Evolutionary conservation across 2,797 vertebrate species (phyloP).

Genomic region (Odontamblyopus rebecca): DNA sequence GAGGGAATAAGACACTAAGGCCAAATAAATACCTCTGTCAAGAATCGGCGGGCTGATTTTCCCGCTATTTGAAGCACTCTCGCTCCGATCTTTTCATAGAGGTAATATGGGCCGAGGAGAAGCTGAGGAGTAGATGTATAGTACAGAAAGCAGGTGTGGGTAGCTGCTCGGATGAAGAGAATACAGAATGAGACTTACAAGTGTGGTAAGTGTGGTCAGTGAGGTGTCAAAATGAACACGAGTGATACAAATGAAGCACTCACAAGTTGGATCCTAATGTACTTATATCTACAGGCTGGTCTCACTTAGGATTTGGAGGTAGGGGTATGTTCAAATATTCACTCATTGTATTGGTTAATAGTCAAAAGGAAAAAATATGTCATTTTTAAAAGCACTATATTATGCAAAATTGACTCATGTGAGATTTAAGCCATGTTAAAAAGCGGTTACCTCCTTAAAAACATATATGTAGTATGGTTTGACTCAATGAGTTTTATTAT

Average conservation of each 20-base stretch:
- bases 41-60: constrained; percentile 31
- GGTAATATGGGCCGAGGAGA: constrained; percentile 44
- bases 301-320: background rate
- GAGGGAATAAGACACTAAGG: constrained; percentile 2
- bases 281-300: background rate
- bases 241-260: constrained; percentile 31
- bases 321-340: too few species aligned
- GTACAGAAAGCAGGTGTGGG: constrained; percentile 51
- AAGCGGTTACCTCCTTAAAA: too few species aligned
- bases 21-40: constrained; percentile 39
- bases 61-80: constrained; percentile 20
- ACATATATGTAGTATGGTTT: too few species aligned
- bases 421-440: too few species aligned
- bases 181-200: constrained; percentile 47
- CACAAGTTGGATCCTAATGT: constrained; percentile 5
- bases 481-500: too few species aligned
- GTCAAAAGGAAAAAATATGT: too few species aligned
- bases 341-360: too few species aligned
- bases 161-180: constrained; percentile 40
- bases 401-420: too few species aligned
- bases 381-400: too few species aligned
- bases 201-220: constrained; percentile 36
- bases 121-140: constrained; percentile 52
- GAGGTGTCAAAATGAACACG: constrained; percentile 50
- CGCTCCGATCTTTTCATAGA: constrained; percentile 42